Evolutionary conservation across 1,140 invertebrate genomes (phyloP), one percentile per base, ranked within the genome.

Genomic region (Spodoptera litura): DNA sequence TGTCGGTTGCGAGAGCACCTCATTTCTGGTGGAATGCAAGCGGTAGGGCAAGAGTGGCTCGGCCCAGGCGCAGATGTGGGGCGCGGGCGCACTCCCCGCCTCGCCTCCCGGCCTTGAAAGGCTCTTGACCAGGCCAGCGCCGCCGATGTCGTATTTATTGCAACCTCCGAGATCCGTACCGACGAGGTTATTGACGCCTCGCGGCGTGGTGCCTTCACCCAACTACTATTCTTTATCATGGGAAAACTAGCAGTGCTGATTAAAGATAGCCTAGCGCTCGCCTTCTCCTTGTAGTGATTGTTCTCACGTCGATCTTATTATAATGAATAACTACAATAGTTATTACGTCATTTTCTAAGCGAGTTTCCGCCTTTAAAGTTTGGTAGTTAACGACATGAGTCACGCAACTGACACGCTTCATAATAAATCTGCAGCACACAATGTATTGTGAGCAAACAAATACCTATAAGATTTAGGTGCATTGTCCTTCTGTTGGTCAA

Each of bases 121-220:
- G 91, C 91, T 93, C 93, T 93, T 94, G 93, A 94, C 93, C 93
- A 94, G 90, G 84, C 89, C 92, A 91, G 82, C 85, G 87, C 82
- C 90, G 90, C 84, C 89, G 91, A 88, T 93, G 90, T 92, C 88
- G 92, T 94, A 94, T 93, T 93, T 93, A 93, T 94, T 93, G 93
- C 93, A 94, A 93, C 88, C 91, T 93, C 93, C 89, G 90, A 89
- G 93, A 93, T 93, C 91, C 90, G 90, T 92, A 92, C 91, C 85
- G 90, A 68, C 91, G 91, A 94, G 93, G 93, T 93, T 94, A 94
- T 94, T 94, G 91, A 94, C 92, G 91, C 84, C 89, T 87, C 82
- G 83, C 87, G 81, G 61, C 81, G 79, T 81, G 76, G 78, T 78
- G 61, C 83, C 85, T 78, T 82, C 81, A 81, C 83, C 78, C 62